Evolutionary conservation across 2,797 vertebrate species (phyloP), one percentile per base, ranked within the genome.

Genomic region (Cercopithecus diana): DNA sequence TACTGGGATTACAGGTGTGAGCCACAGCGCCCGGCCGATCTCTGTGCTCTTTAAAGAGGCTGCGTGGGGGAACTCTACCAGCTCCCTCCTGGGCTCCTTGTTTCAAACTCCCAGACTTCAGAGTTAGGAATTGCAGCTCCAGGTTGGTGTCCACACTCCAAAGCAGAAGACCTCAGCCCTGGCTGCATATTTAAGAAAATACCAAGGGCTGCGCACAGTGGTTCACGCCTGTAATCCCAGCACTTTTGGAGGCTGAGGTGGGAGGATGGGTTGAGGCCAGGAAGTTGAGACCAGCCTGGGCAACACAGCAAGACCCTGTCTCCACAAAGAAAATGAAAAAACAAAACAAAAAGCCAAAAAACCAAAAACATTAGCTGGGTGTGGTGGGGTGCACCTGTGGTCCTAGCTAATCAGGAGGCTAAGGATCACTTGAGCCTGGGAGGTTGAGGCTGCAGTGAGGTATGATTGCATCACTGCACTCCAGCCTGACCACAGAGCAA

Each of bases 11-110:
- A 55, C 19, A 55, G 52, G 7, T 8, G 19, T 55, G 52, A 55
- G 52, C 52, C 52, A 55, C 19, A 1, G 2, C 7, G 7, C 52
- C 52, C 1, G 19, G 52, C 52, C 0, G 55, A 2, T 39, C 43
- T 88, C 87, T 90, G 26, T 75, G n/a, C 81, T 48, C n/a, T 84
- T 36, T 45, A 39, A 61, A 36, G 26, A 55, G 26, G 39, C 39
- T 28, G 6, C 0, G 0, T 24, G 39, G n/a, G 41, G 30, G 39
- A 17, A 13, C 67, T 76, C 52, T 15, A 2, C 7, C 28, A 7
- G 2, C 64, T 84, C 14, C n/a, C 13, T 26, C 61, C 84, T 72
- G 36, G n/a, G 15, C 8, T 79, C 28, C 13, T 43, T 5, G 2
- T 26, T 77, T 86, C 50, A 19, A 4, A 7, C 58, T 77, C 33